These are phyloP conservation scores for Acanthurus tractus DNA, from an alignment of 2,797 vertebrate genomes.

Conservation along the genomic window DNA sequence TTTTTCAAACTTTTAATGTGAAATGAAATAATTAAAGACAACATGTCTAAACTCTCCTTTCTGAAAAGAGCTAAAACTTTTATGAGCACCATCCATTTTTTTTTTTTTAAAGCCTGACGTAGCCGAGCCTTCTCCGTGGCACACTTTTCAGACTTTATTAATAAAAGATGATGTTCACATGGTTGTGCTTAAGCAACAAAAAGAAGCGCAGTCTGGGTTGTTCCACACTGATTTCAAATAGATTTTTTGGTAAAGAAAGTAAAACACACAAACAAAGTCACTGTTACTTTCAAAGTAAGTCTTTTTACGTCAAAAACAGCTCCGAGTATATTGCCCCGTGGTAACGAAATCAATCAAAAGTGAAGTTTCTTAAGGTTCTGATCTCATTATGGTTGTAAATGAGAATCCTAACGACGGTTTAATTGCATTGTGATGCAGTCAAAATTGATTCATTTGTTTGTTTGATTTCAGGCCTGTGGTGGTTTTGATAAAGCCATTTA, in stretches of 20 bases:
- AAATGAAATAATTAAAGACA: slow-evolving; percentile 77
- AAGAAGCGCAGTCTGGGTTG: slow-evolving; percentile 73
- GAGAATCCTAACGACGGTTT: slow-evolving; percentile 52
- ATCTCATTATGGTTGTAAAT: slow-evolving; percentile 62
- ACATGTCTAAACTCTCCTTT: slow-evolving; percentile 67
- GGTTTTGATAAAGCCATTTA: slow-evolving; percentile 59
- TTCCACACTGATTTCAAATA: slow-evolving; percentile 70
- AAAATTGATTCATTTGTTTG: slow-evolving; percentile 64
- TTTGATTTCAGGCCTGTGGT: slow-evolving; percentile 46
- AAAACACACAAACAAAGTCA: slow-evolving; percentile 48
- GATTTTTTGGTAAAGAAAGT: slow-evolving; percentile 37
- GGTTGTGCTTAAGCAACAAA: slow-evolving; percentile 80
- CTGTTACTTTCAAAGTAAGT: slow-evolving; percentile 55
- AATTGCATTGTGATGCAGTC: slow-evolving; percentile 46
- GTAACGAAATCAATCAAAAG: slow-evolving; percentile 54
- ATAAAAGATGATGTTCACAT: slow-evolving; percentile 81
- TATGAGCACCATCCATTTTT: slow-evolving; percentile 73
- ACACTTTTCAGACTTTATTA: slow-evolving; percentile 78
- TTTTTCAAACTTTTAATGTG: slow-evolving; percentile 64
- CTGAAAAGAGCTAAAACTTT: slow-evolving; percentile 78
- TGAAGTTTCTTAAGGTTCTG: slow-evolving; percentile 47
- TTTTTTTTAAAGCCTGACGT: slow-evolving; percentile 68
- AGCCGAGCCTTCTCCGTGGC: slow-evolving; percentile 73
- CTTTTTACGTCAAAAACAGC: slow-evolving; percentile 44
- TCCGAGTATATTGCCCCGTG: slow-evolving; percentile 5